Conservation (phyloP, 2,797 vertebrate species). For the Catamblyrhynchus diadema region DNA sequence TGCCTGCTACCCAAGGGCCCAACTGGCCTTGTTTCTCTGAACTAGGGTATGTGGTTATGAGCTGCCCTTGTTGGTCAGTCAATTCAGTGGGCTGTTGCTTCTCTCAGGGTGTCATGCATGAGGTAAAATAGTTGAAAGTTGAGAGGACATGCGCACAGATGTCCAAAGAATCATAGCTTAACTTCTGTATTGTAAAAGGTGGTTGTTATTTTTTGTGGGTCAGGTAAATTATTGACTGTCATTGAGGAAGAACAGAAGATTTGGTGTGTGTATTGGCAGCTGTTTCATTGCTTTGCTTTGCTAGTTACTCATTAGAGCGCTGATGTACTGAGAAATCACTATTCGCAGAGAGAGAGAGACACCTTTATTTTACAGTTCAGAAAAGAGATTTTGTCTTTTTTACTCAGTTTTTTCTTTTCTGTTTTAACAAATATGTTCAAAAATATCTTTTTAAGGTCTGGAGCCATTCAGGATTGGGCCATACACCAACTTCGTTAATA, state of each 20-base stretch:
- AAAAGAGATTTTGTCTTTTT: background rate
- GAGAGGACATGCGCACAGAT: background rate
- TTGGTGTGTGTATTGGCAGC: background rate
- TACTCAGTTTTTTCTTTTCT: background rate
- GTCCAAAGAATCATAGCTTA: background rate
- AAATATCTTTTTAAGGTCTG: slow-evolving; percentile 80
- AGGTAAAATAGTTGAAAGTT: background rate
- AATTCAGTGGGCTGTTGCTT: background rate
- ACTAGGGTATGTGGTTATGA: background rate
- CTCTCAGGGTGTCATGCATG: background rate
- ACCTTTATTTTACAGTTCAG: background rate
- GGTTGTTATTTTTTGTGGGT: background rate
- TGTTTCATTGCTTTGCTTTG: background rate
- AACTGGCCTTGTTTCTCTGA: background rate
- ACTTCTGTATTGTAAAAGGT: background rate
- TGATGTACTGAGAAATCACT: background rate
- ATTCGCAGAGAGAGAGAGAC: background rate
- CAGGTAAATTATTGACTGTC: background rate
- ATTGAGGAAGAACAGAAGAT: background rate
- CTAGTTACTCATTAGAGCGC: background rate
- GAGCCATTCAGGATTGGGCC: slow-evolving; percentile 92
- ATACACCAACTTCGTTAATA: slow-evolving; percentile 96
- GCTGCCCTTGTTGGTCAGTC: background rate
- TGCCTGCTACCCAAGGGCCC: background rate
- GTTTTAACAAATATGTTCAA: background rate